A percentile compares a stretch with the other conserved stretches of the same genome.
phyloP scores from a whole-genome alignment of 2,888 invertebrate genomes.

The Phytoseiulus persimilis region DNA sequence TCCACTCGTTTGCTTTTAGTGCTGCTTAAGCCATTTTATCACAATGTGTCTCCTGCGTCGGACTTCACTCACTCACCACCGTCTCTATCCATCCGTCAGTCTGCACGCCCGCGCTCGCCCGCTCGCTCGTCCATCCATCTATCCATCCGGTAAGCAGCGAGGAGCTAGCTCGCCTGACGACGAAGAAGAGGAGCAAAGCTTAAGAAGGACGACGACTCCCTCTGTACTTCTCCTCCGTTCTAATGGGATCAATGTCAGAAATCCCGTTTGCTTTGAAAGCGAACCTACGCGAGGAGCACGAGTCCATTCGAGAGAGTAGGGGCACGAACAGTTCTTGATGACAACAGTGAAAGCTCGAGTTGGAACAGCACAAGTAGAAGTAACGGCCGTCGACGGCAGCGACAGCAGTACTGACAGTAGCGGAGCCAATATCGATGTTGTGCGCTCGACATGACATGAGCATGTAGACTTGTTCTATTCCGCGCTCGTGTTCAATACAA shows the following conservation, averaged over 20 bases:
- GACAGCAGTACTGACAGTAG: neutral
- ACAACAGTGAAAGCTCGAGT: neutral
- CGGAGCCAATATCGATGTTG: neutral
- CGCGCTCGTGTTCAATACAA: neutral
- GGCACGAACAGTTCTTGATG: neutral
- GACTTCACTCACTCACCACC: neutral
- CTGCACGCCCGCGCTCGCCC: neutral
- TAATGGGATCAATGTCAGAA: slow-evolving; percentile 38
- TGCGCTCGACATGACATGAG: neutral
- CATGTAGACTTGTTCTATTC: neutral
- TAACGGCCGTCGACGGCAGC: neutral
- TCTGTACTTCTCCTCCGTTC: neutral
- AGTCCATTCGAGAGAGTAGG: neutral
- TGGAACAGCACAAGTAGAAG: neutral
- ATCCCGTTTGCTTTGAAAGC: slow-evolving; percentile 36
- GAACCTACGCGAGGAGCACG: neutral
- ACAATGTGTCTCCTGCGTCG: slow-evolving; percentile 14
- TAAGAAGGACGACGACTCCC: neutral
- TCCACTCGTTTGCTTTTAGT: slow-evolving; percentile 5
- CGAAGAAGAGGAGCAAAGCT: neutral
- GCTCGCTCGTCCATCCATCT: neutral
- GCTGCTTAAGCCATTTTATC: slow-evolving; percentile 35
- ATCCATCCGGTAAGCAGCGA: neutral
- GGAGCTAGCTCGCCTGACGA: neutral
- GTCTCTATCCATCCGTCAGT: neutral